Percentiles rank a stretch among this genome's conserved stretches.
Evolutionary conservation across 2,888 invertebrate genomes (phyloP).

Genomic region (Luperina nickerlii): DNA sequence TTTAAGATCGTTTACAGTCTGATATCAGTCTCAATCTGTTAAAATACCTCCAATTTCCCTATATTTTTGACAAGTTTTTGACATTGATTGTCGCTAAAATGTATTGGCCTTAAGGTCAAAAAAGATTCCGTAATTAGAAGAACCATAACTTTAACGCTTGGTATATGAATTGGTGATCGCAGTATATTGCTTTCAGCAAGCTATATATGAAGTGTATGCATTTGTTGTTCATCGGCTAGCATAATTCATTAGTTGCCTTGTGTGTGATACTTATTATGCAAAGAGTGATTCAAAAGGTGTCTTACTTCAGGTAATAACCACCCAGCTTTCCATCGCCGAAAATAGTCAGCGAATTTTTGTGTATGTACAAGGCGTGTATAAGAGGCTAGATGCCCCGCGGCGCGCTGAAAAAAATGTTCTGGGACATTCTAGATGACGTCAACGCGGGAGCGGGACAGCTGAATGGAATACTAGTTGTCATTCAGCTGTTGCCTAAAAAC

Average conservation of each 20-base stretch:
- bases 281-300: neutral
- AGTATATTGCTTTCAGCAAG: neutral
- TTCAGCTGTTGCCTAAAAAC: neutral
- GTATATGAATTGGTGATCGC: neutral
- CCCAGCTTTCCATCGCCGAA: too few species aligned
- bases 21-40: neutral
- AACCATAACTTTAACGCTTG: neutral
- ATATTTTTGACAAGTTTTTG: neutral
- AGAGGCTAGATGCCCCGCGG: too few species aligned
- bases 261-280: too few species aligned
- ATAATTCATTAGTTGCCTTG: neutral
- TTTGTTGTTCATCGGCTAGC: neutral
- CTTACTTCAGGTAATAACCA: neutral
- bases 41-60: neutral
- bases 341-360: too few species aligned
- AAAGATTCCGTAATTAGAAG: neutral
- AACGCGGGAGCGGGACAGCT: too few species aligned
- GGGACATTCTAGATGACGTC: too few species aligned
- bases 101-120: neutral
- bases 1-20: neutral
- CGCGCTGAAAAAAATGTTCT: too few species aligned
- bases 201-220: neutral
- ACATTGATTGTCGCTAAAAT: neutral
- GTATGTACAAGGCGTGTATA: too few species aligned
- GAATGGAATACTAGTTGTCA: neutral